Evolutionary conservation across 2,113 vertebrate genomes (phyloP).

Genomic region (Hippocampus zosterae): DNA sequence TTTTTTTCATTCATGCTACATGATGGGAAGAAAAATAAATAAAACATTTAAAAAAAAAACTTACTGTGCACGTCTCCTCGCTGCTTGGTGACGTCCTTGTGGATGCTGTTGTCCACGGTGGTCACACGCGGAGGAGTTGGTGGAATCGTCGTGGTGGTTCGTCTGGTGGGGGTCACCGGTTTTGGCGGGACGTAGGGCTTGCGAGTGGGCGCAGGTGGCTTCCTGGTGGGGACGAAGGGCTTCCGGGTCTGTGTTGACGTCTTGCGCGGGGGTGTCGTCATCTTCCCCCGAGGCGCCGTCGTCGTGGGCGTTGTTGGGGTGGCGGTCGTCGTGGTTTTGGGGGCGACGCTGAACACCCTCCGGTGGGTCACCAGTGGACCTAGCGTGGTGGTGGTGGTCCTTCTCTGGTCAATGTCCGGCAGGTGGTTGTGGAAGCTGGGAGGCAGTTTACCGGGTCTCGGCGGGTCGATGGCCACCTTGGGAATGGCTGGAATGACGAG

Average conservation of each 20-base stretch:
- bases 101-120: conserved; percentile 84
- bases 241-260: conserved; percentile 41
- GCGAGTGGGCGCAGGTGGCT: conserved; percentile 42
- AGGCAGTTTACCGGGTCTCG: conserved; percentile 64
- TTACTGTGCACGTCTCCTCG: conserved; percentile 97
- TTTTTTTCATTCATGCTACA: not conserved
- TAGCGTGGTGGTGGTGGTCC: conserved; percentile 62
- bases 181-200: conserved; percentile 43
- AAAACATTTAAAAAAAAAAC: conserved; percentile 26
- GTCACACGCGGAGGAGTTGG: conserved; percentile 34
- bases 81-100: conserved; percentile 83
- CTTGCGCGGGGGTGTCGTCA: conserved; percentile 45
- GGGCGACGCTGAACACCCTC: conserved; percentile 43
- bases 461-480: conserved; percentile 78
- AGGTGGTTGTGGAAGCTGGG: conserved; percentile 73
- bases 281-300: conserved; percentile 39
- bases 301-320: conserved; percentile 42
- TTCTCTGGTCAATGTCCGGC: conserved; percentile 71
- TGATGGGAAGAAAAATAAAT: not conserved
- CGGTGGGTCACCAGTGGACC: conserved; percentile 57
- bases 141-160: conserved; percentile 18
- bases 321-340: conserved; percentile 43
- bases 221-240: conserved; percentile 55
- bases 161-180: conserved; percentile 40
- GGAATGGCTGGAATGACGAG: conserved; percentile 72